These are phyloP conservation scores for Leptoteleia sp. DNA, from an alignment of 1,140 invertebrate species.

Conservation along the genomic window DNA sequence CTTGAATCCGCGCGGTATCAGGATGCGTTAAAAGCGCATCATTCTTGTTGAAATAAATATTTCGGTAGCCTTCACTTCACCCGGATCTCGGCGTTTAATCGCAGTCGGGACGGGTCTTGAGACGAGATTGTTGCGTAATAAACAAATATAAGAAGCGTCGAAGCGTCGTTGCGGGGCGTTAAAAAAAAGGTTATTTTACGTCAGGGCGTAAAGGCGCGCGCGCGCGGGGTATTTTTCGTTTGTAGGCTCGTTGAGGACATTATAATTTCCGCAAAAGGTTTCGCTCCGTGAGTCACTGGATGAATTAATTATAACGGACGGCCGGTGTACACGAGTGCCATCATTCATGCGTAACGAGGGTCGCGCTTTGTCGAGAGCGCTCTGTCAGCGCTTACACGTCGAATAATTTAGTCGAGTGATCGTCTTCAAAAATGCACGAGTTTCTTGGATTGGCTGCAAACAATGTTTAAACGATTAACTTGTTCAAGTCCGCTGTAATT, in stretches of 20 bases:
- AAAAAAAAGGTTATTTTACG: too few species aligned
- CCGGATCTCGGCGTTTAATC: not conserved
- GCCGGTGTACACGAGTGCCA: constrained; percentile 38
- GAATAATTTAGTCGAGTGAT: constrained; percentile 59
- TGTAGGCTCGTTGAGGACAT: constrained; percentile 45
- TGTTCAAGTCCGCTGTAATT: constrained; percentile 4
- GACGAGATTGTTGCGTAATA: constrained; percentile 15
- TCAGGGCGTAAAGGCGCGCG: constrained; percentile 23
- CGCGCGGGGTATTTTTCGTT: constrained; percentile 22
- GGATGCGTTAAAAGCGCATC: too few species aligned
- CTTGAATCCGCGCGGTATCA: too few species aligned
- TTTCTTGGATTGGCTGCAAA: constrained; percentile 32
- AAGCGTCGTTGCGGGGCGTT: not conserved
- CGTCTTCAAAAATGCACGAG: constrained; percentile 58
- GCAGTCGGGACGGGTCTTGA: not conserved
- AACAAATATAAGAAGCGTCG: not conserved
- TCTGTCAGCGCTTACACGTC: constrained; percentile 57
- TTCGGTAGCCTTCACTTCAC: too few species aligned
- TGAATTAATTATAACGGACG: constrained; percentile 61
- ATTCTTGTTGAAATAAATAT: too few species aligned
- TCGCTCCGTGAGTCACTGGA: constrained; percentile 53
- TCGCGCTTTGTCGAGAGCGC: constrained; percentile 55
- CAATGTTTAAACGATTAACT: constrained; percentile 25
- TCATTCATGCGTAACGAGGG: constrained; percentile 65
- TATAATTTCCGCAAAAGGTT: constrained; percentile 62